phyloP scores from a whole-genome alignment of 2,797 vertebrate species.

The Synaphobranchus kaupii region DNA sequence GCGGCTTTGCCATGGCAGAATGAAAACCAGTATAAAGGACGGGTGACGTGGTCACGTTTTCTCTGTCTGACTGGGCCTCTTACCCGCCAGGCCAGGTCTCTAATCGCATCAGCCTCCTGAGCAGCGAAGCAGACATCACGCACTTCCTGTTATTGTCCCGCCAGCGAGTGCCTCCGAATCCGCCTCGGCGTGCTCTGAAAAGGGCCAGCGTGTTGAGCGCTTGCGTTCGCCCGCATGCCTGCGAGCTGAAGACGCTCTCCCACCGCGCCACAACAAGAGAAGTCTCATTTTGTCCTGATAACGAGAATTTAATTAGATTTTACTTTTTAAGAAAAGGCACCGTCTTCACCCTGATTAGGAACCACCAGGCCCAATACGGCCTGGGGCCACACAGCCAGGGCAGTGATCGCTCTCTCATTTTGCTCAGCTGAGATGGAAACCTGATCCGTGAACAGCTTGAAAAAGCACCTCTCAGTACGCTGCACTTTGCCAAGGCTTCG shows the following conservation, averaged over 20 bases:
- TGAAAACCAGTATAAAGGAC: not conserved
- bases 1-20: not conserved
- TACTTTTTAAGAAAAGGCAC: too few species aligned
- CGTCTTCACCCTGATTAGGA: too few species aligned
- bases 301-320: too few species aligned
- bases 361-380: too few species aligned
- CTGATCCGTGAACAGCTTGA: not conserved
- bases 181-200: not conserved
- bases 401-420: too few species aligned
- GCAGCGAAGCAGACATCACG: not conserved
- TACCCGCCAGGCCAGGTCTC: not conserved
- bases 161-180: not conserved
- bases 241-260: not conserved
- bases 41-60: not conserved
- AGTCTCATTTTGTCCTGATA: too few species aligned
- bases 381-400: too few species aligned
- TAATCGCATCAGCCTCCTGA: not conserved
- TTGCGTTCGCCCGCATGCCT: not conserved
- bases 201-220: not conserved
- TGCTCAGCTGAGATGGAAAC: not conserved
- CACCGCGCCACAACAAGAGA: not conserved
- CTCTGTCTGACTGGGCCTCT: not conserved
- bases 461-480: not conserved
- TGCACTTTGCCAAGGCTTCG: not conserved
- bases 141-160: slow-evolving; percentile 29